phyloP scores from a whole-genome alignment of 2,888 invertebrate genomes.

The Drosophila infuscata region DNA sequence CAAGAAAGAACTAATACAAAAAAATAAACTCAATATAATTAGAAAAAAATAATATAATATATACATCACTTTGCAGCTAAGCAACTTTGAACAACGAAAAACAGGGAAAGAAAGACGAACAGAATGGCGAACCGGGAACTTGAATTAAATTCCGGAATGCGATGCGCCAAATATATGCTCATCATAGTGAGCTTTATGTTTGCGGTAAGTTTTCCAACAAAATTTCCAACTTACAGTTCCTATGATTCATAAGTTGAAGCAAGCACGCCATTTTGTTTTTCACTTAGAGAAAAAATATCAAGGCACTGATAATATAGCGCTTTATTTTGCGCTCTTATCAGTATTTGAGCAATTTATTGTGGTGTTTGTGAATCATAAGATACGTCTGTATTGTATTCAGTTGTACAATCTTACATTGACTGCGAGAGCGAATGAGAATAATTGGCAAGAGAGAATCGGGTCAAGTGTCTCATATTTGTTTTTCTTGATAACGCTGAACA shows the following conservation, averaged over 20 bases:
- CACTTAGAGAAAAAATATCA: conserved; percentile 2
- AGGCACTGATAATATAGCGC: conserved; percentile 28
- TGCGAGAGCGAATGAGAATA: conserved; percentile 20
- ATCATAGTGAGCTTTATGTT: conserved; percentile 91
- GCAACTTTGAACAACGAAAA: conserved; percentile 1
- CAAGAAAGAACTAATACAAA: conserved; percentile 3
- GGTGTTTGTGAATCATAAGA: conserved; percentile 30
- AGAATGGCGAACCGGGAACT: conserved; percentile 74
- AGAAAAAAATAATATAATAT: conserved; percentile 29
- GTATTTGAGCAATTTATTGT: conserved; percentile 33
- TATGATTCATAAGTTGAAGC: conserved; percentile 52
- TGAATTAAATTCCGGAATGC: conserved; percentile 89
- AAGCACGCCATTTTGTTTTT: conserved; percentile 50
- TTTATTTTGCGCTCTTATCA: conserved; percentile 38
- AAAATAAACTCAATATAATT: background rate
- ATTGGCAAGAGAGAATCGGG: conserved; percentile 14
- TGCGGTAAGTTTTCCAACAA: conserved; percentile 88
- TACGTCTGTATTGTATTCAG: conserved; percentile 3
- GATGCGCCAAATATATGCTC: conserved; percentile 91
- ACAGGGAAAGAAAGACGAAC: conserved; percentile 3
- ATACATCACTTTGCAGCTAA: conserved; percentile 35
- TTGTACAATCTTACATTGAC: conserved; percentile 3
- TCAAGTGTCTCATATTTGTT: conserved; percentile 27
- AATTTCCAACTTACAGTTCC: background rate
- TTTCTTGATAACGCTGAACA: conserved; percentile 20